Evolutionary conservation across 2,888 invertebrate species (phyloP), one percentile per base, ranked within the genome.

Genomic region (Caprella mutica): DNA sequence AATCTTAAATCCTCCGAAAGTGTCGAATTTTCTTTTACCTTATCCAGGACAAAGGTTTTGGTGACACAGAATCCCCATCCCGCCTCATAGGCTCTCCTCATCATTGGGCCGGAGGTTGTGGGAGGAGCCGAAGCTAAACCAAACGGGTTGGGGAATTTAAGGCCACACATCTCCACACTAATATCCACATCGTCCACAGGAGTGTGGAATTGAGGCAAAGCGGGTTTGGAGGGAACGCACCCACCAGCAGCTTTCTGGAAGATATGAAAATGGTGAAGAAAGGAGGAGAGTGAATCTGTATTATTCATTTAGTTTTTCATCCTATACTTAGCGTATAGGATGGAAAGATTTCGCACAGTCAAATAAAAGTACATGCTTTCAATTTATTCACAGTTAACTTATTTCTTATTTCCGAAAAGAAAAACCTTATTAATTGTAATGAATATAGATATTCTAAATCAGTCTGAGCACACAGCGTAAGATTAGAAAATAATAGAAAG

Each of bases 1-100:
- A 38, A 38, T 17, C 4, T 38, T 17, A 38, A 4, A 38, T 38
- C 38, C 19, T 38, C 19, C 38, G 19, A 38, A 38, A 38, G 17
- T 38, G 2, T 38, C 19, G n/a, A 40, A 42, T 38, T 38, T 38
- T 61, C 19, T 38, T 29, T 66, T 73, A 88, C 90, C 80, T 98
- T 97, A 71, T 94, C 89, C 17, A 98, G 76, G 3, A 85, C 80
- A 72, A 91, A 98, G 0, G 97, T 98, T 76, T 98, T 98, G 0
- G 97, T 98, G 1, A 98, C 86, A n/a, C 84, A 89, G 71, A 91
- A 98, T 0, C 85, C 88, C 98, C 98, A 98, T 1, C 97, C 97
- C 67, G 90, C 88, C 71, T 92, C 83, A 71, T 97, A 98, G 17
- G 88, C 86, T 63, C 97, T 77, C 4, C 97, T 77, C 48, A 97